These are phyloP conservation scores for Capitulum mitella DNA, from an alignment of 2,888 invertebrate genomes.

Conservation along the genomic window DNA sequence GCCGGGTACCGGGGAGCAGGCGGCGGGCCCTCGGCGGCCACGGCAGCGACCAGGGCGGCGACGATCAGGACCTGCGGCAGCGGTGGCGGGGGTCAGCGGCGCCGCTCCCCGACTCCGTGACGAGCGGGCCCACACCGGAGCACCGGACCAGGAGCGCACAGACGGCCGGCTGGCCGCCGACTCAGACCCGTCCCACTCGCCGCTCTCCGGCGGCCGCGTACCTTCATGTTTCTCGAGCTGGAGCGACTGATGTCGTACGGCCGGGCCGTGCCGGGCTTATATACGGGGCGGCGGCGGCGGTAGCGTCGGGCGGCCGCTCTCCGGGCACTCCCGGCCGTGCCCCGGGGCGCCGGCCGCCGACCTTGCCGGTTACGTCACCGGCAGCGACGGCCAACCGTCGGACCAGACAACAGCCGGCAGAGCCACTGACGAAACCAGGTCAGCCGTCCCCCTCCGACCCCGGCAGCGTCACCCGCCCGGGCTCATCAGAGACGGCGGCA, in stretches of 20 bases:
- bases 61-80: no score
- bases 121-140: no score
- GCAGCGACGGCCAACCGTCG: background rate
- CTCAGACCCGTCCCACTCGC: no score
- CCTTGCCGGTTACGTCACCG: background rate
- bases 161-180: no score
- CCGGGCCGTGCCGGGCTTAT: background rate
- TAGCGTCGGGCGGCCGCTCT: background rate
- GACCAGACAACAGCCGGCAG: background rate
- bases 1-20: no score
- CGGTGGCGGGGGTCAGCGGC: background rate
- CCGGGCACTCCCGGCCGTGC: background rate
- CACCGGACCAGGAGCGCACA: no score
- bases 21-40: background rate
- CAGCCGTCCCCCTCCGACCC: background rate
- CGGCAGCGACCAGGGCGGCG: background rate
- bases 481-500: no score
- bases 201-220: no score
- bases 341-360: background rate
- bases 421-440: background rate
- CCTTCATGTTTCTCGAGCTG: background rate
- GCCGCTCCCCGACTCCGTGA: no score
- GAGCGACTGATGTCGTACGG: background rate
- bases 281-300: background rate
- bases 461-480: no score